A percentile compares a stretch with the other conserved stretches of the same genome.
Evolutionary conservation across 2,888 invertebrate genomes (phyloP).

Genomic region (Dryomyza anilis): DNA sequence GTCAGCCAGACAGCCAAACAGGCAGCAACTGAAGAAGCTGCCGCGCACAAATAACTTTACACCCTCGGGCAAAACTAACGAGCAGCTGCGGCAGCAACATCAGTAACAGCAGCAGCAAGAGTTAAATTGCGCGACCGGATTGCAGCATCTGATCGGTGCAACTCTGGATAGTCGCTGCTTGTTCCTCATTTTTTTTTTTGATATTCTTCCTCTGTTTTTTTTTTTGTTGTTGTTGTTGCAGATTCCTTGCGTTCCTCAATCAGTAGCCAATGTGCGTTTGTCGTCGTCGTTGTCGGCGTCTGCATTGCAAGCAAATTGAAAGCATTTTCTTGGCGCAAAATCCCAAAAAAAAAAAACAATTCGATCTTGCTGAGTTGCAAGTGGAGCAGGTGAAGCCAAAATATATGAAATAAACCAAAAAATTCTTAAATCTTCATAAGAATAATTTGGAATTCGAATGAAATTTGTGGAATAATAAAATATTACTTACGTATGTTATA

Average conservation of each 20-base stretch:
- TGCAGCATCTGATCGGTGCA: neutral
- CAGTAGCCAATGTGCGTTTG: too few species aligned
- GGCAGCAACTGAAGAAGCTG: conserved; percentile 2
- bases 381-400: neutral
- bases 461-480: too few species aligned
- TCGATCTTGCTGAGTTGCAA: neutral
- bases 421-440: too few species aligned
- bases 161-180: neutral
- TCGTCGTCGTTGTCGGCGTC: too few species aligned
- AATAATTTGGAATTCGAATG: too few species aligned
- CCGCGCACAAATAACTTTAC: too few species aligned
- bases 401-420: too few species aligned
- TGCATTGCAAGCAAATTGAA: too few species aligned
- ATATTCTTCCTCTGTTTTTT: neutral
- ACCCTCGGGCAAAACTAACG: too few species aligned
- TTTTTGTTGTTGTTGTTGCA: neutral
- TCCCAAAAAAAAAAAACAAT: too few species aligned
- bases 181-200: neutral
- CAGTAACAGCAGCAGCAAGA: conserved; percentile 17
- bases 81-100: conserved; percentile 2
- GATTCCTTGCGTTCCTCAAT: neutral
- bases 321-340: too few species aligned
- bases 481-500: too few species aligned
- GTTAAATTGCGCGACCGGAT: conserved; percentile 9
- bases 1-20: neutral